Evolutionary conservation across 2,888 invertebrate species (phyloP), one percentile per base, ranked within the genome.

Genomic region (Onthophagus sagittarius): DNA sequence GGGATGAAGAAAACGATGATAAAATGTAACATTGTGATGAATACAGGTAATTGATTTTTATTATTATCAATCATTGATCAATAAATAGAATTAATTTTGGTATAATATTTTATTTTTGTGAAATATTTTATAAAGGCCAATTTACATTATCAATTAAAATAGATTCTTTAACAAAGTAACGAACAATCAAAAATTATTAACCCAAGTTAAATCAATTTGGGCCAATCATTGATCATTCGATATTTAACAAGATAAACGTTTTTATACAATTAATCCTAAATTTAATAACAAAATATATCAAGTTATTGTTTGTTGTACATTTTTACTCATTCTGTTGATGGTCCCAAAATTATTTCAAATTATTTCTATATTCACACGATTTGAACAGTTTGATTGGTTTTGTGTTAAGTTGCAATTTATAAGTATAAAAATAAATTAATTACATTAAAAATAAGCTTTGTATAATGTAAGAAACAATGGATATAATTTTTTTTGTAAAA

Each of bases 11-110:
- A 74, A 63, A 74, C 23, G 73, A 78, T 31, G 71, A 71, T 69
- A 75, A 78, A 4, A 74, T 74, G 15, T 78, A 81, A 11, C 75
- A 71, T 74, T 77, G 74, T 23, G 82, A 83, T 78, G 78, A 77
- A 67, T 81, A 83, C 7, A 33, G n/a, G n/a, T 77, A 83, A 83
- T 77, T 79, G 77, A 70, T 83, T 80, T 79, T 81, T 81, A 33
- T 69, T 82, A 39, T 78, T 83, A 73, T 73, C 77, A 64, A 71
- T 77, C 65, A 39, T 77, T 69, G 74, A 77, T 78, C 76, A 76
- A 73, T 71, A 63, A 39, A 13, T 15, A 15, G 4, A 13, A 31
- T 71, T 62, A 15, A n/a, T 15, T 62, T 62, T 71, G 7, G 14
- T 53, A 39, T 62, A 53, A 23, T 23, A 23, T 3, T 23, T 23